These are phyloP conservation scores for Aurelia aurita DNA, from an alignment of 30 jellyfish, hydroid and myxozoan genomes.

Conservation along the genomic window DNA sequence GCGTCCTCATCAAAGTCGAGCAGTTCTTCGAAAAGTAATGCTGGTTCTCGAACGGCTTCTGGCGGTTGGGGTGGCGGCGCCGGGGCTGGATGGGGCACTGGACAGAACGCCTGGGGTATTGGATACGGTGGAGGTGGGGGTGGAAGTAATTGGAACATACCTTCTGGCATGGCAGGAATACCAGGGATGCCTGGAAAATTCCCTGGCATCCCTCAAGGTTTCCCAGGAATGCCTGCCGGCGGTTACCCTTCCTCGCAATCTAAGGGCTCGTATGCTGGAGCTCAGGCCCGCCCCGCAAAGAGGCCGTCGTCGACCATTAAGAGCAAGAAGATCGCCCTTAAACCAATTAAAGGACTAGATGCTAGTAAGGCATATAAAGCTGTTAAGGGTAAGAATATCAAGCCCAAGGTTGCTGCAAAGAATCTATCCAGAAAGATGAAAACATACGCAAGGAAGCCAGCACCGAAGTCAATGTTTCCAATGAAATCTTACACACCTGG, in stretches of 20 bases:
- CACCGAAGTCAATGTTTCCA: constrained; percentile 10
- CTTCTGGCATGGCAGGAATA: constrained; percentile 52
- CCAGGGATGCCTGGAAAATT: constrained; percentile 61
- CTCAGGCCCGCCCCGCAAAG: constrained; percentile 23
- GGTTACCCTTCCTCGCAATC: constrained; percentile 37
- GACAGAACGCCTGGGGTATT: constrained; percentile 70
- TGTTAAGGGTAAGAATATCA: neutral
- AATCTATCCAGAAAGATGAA: neutral
- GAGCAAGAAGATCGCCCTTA: constrained; percentile 37
- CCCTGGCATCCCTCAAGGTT: constrained; percentile 55
- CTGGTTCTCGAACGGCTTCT: constrained; percentile 53
- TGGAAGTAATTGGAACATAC: constrained; percentile 54
- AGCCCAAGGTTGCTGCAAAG: neutral
- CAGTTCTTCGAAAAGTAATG: constrained; percentile 48
- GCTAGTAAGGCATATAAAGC: constrained; percentile 11
- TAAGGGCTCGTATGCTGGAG: constrained; percentile 26
- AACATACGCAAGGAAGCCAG: neutral
- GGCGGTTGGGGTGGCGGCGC: constrained; percentile 84
- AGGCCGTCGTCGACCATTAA: constrained; percentile 31
- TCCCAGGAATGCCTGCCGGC: constrained; percentile 76
- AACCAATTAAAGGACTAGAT: constrained; percentile 41
- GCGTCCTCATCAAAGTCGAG: constrained; percentile 55
- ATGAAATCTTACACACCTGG: neutral
- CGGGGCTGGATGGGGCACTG: constrained; percentile 75
- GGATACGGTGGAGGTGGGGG: constrained; percentile 78